Evolutionary conservation across 2,113 vertebrate species (phyloP), one percentile per base, ranked within the genome.

Genomic region (Alexandromys fortis): DNA sequence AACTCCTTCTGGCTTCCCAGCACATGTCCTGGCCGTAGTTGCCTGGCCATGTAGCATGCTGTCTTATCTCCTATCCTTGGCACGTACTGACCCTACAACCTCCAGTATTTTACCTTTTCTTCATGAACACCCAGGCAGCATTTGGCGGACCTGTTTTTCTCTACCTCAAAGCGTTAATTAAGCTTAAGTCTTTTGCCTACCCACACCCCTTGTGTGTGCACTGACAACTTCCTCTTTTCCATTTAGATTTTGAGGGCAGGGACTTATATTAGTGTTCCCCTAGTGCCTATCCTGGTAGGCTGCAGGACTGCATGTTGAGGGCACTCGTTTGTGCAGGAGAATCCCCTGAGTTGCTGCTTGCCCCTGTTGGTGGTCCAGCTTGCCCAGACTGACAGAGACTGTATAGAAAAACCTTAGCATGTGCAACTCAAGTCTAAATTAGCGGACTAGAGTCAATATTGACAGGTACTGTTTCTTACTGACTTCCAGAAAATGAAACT

Each of bases 141-240:
- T 6, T 8, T 22, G 30, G 75, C 68, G 24, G 14, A 7, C 10
- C 11, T 19, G 3, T 1, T 11, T 65, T 21, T 49, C 49, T 10
- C 55, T 14, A 49, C 16, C 38, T 68, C 42, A 85, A 33, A 68
- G 63, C 63, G 17, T 49, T 68, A 6, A 47, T 68, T 68, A 6
- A 47, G 49, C 10, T 3, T 26, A 38, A 16, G 17, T 26, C n/a
- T 3, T 52, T 19, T 26, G n/a, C 16, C 21, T 13, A 17, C 9
- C 19, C 8, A 0, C 38, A 0, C 2, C 0, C 58, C 4, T 3
- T 0, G 0, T 12, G 28, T 2, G 1, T 14, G 0, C 4, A 3
- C 16, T 63, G 28, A 0, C 52, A 52, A 1, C 13, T 8, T 28
- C 47, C 42, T 67, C 12, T 68, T 17, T 63, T 7, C 3, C 26